Conservation (phyloP, 2,797 vertebrate species). For the Nyctalus aviator region DNA sequence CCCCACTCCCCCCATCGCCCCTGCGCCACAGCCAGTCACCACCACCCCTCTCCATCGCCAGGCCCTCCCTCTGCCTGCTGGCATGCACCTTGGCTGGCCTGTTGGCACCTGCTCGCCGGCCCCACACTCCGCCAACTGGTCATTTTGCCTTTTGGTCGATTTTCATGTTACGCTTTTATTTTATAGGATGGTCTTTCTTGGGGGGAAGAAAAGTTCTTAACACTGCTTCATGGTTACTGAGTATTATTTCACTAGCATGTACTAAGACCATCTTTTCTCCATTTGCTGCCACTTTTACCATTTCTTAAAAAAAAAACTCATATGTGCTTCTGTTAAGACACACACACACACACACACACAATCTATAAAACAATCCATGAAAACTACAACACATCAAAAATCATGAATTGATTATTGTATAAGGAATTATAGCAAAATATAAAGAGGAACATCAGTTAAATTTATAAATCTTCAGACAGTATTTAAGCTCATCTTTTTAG, state of each 20-base stretch:
- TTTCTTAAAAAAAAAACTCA: neutral
- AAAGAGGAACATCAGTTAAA: neutral
- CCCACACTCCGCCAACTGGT: too few relatives aligned
- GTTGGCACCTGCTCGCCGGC: too few relatives aligned
- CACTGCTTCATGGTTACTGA: neutral
- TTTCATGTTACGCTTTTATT: too few relatives aligned
- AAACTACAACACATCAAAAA: neutral
- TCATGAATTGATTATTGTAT: neutral
- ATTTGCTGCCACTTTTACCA: neutral
- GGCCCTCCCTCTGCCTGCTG: too few relatives aligned
- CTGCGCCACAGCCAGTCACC: too few relatives aligned
- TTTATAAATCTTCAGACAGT: neutral
- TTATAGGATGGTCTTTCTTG: neutral
- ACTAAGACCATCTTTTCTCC: neutral
- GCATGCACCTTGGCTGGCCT: too few relatives aligned
- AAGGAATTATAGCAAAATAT: neutral
- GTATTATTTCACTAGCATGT: neutral
- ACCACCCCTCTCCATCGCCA: too few relatives aligned
- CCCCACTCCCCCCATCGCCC: too few relatives aligned
- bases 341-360: neutral
- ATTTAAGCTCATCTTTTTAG: slow-evolving; percentile 34
- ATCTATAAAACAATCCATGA: neutral
- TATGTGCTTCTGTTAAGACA: neutral
- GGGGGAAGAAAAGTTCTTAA: neutral
- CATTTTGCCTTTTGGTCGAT: too few relatives aligned